Base-by-base conservation (phyloP, 2,113 vertebrate species). In the Panurus biarmicus region DNA sequence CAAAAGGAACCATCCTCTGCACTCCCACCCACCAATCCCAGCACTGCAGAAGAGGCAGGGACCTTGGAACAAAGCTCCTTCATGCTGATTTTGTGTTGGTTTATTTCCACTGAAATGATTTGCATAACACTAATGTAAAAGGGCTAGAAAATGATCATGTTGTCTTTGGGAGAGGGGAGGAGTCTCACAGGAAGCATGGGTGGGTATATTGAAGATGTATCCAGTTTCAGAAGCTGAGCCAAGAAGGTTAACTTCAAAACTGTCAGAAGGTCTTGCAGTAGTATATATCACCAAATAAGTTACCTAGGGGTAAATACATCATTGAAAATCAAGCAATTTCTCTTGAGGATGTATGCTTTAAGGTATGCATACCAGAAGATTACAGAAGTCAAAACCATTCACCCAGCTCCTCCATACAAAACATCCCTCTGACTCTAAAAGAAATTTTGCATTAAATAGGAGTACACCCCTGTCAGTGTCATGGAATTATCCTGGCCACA, bases 21-120 rank as follows among this genome's bases (percentile, higher is more conserved):
- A 0, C 29, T 90, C 70, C 87, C 78, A 85, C 86, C 80, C 54
- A 69, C 65, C 36, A 94, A 36, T 76, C 54, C 47, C 66, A 47
- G 91, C 3, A 2, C 81, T 87, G 78, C 2, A 15, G 51, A 70
- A 26, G 85, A 87, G 64, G 31, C 89, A 95, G 78, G 35, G 67
- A 89, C 94, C 82, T 91, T 88, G 78, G 89, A 93, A 87, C 64
- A 60, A 60, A 60, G 28, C 51, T 93, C 42, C 69, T 85, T 93
- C 93, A 57, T 48, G 90, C 85, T 95, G 91, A 2, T 76, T 95
- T 57, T 74, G 40, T 77, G 74, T 66, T 87, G 40, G 44, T 95
- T 93, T 96, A 71, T 93, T 91, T 93, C 79, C 51, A 60, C 75
- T 64, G 91, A 88, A 91, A 93, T 86, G 22, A 89, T 94, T 79